phyloP scores from a whole-genome alignment of 1,140 invertebrate genomes.

The Trachelipus rathkii region DNA sequence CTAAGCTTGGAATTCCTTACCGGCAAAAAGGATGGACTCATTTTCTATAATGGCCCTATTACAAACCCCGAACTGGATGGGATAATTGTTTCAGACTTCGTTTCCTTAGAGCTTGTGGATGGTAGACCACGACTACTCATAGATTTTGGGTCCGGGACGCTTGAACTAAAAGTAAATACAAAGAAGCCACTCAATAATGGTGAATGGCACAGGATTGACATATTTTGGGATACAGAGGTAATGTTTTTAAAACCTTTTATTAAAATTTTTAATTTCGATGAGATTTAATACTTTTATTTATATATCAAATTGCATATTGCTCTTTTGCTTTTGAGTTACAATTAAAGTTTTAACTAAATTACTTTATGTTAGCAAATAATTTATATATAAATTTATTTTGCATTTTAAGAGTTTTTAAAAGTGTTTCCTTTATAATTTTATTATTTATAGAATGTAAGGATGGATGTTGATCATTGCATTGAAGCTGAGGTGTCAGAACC shows the following conservation, averaged over 20 bases:
- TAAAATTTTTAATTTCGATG: too few relatives aligned
- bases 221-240: slow-evolving; percentile 89
- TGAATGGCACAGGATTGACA: slow-evolving; percentile 91
- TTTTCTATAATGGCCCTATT: slow-evolving; percentile 95
- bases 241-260: slow-evolving; percentile 23
- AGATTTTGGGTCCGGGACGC: slow-evolving; percentile 90
- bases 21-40: slow-evolving; percentile 78
- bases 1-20: slow-evolving; percentile 93
- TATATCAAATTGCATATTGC: too few relatives aligned
- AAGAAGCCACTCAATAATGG: slow-evolving; percentile 74
- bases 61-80: slow-evolving; percentile 84
- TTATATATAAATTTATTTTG: too few relatives aligned
- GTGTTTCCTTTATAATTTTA: slow-evolving; percentile 16
- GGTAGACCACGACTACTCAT: slow-evolving; percentile 85
- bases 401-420: too few relatives aligned
- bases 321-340: too few relatives aligned
- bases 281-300: too few relatives aligned
- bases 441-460: slow-evolving; percentile 63
- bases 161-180: slow-evolving; percentile 82
- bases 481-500: slow-evolving; percentile 77
- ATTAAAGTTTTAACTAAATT: too few relatives aligned
- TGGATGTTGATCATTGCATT: slow-evolving; percentile 88
- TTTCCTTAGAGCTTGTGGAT: slow-evolving; percentile 83
- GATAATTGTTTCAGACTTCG: slow-evolving; percentile 82
- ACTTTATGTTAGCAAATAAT: too few relatives aligned